These are phyloP conservation scores for Arctia plantaginis DNA, from an alignment of 2,888 invertebrate species.

Conservation along the genomic window DNA sequence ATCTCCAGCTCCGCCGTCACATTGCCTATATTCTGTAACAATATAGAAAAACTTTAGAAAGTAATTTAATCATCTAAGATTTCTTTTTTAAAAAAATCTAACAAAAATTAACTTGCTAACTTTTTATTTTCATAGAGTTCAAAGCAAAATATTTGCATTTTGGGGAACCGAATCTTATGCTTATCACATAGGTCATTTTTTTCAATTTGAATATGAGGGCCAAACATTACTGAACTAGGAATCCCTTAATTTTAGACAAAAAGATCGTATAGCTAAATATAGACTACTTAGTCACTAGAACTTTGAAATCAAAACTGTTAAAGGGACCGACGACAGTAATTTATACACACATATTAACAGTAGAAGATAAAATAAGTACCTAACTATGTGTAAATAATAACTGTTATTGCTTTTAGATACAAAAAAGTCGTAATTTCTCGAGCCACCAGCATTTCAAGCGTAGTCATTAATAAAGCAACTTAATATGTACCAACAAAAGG, in stretches of 20 bases:
- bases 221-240: neutral
- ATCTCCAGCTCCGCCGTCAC: slow-evolving; percentile 88
- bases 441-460: slow-evolving; percentile 30
- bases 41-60: slow-evolving; percentile 22
- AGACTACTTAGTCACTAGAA: neutral
- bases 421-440: slow-evolving; percentile 26
- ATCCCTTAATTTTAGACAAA: neutral
- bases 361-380: slow-evolving; percentile 48
- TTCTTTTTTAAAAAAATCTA: too few species aligned
- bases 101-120: too few species aligned
- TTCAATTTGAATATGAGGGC: neutral
- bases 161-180: neutral
- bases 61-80: neutral
- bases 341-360: neutral
- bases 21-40: slow-evolving; percentile 79
- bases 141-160: neutral
- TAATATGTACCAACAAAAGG: slow-evolving; percentile 48
- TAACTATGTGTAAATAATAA: neutral
- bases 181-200: neutral
- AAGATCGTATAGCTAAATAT: neutral
- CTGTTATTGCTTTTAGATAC: slow-evolving; percentile 19
- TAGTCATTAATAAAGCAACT: slow-evolving; percentile 50
- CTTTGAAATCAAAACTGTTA: neutral
- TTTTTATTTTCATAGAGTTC: neutral
- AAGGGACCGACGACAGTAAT: neutral